Percentiles rank a stretch among this genome's conserved stretches.
These are phyloP conservation scores for Drosophila pseudoobscura DNA, from an alignment of 1,140 invertebrate genomes.

Conservation along the genomic window DNA sequence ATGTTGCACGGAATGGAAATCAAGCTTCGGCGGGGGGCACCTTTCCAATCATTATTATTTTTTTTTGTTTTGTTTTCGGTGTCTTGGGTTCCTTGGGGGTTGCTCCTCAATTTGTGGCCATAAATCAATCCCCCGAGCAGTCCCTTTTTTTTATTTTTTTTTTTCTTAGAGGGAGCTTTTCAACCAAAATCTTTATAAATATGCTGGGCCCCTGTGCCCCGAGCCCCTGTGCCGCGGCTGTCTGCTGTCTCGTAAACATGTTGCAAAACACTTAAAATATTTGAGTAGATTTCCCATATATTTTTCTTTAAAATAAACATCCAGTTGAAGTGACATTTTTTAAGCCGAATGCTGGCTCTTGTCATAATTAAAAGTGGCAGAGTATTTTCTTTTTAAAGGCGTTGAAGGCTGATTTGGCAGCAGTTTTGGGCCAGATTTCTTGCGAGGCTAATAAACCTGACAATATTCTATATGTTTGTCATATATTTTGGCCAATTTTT, in stretches of 20 bases:
- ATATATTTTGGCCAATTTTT: too few relatives aligned
- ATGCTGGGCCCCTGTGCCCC: slow-evolving; percentile 11
- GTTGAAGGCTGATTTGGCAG: slow-evolving; percentile 67
- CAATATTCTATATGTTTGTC: slow-evolving; percentile 25
- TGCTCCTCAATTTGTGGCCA: slow-evolving; percentile 73
- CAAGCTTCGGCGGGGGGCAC: slow-evolving; percentile 39
- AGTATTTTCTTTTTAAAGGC: slow-evolving; percentile 23
- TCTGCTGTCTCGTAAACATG: slow-evolving; percentile 64
- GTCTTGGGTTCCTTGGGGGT: slow-evolving; percentile 10
- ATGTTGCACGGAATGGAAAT: slow-evolving; percentile 35
- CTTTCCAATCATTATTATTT: slow-evolving; percentile 35
- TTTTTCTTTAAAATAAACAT: slow-evolving; percentile 39
- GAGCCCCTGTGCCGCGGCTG: slow-evolving; percentile 3
- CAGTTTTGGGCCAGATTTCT: not conserved
- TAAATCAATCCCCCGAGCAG: slow-evolving; percentile 68
- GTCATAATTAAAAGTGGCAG: slow-evolving; percentile 71
- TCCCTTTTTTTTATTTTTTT: slow-evolving; percentile 44
- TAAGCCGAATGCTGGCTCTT: slow-evolving; percentile 45
- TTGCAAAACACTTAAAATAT: slow-evolving; percentile 72
- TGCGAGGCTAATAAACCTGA: slow-evolving; percentile 35
- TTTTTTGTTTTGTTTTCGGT: slow-evolving; percentile 9
- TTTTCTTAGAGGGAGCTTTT: slow-evolving; percentile 30
- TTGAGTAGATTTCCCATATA: slow-evolving; percentile 23
- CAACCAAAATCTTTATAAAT: slow-evolving; percentile 39
- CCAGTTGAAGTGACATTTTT: slow-evolving; percentile 52